Percentiles rank a stretch among this genome's conserved stretches.
phyloP scores from a whole-genome alignment of 1,140 invertebrate species.

The Zaprionus tsacasi region DNA sequence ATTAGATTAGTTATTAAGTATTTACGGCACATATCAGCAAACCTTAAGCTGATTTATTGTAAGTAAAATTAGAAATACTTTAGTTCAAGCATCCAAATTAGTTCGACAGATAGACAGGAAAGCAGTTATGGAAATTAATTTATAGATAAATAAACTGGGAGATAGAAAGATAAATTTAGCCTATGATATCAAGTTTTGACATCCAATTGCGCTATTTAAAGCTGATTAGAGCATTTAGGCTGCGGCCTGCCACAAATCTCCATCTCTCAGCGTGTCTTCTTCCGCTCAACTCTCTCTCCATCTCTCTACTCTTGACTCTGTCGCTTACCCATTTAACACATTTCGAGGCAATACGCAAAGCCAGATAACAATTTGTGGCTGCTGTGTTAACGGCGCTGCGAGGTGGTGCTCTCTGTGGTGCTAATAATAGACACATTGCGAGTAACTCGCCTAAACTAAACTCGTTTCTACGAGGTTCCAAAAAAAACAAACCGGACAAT shows the following conservation, averaged over 20 bases:
- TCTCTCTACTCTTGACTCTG: neutral
- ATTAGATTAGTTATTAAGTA: too few relatives aligned
- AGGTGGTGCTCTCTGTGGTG: slow-evolving; percentile 5
- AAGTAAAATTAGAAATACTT: neutral
- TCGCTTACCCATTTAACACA: slow-evolving; percentile 32
- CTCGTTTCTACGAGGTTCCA: slow-evolving; percentile 39
- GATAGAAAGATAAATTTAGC: neutral
- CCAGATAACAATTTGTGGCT: slow-evolving; percentile 44
- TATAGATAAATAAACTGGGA: neutral
- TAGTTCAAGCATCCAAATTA: neutral
- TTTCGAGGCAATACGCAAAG: slow-evolving; percentile 35
- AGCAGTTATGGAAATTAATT: neutral
- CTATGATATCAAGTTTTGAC: neutral
- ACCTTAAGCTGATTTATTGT: too few relatives aligned
- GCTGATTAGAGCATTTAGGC: slow-evolving; percentile 15
- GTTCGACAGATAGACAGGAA: neutral
- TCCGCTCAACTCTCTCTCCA: slow-evolving; percentile 4
- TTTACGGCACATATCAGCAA: too few relatives aligned
- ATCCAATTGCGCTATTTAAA: neutral
- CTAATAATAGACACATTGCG: slow-evolving; percentile 41
- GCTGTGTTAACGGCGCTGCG: slow-evolving; percentile 4
- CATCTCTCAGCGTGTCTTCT: neutral
- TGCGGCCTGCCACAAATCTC: neutral
- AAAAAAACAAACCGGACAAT: slow-evolving; percentile 38
- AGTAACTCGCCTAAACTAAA: slow-evolving; percentile 32